These are phyloP conservation scores for Crotophaga sulcirostris DNA, from an alignment of 2,113 vertebrate species.

Conservation along the genomic window DNA sequence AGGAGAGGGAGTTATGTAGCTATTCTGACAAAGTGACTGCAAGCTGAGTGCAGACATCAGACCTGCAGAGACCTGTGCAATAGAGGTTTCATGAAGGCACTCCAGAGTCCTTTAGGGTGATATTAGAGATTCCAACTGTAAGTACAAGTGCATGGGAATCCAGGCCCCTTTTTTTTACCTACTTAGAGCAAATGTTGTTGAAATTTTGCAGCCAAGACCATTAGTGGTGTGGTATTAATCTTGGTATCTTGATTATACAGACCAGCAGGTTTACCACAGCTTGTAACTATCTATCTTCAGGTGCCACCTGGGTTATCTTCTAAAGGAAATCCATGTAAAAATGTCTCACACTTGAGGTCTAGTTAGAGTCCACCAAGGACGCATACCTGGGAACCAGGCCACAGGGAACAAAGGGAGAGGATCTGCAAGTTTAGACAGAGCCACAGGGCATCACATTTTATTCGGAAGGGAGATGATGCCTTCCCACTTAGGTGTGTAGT, in stretches of 20 bases:
- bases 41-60: background rate
- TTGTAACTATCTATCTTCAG: background rate
- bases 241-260: background rate
- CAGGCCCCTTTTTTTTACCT: background rate
- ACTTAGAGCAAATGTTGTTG: background rate
- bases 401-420: background rate
- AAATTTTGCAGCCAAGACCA: background rate
- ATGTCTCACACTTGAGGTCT: background rate
- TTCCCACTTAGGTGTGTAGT: background rate
- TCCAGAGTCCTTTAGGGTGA: background rate
- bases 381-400: background rate
- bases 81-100: background rate
- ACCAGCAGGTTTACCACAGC: background rate
- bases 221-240: background rate
- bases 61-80: accelerated
- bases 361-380: background rate
- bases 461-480: background rate
- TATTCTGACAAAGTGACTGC: background rate
- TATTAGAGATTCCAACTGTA: background rate
- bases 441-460: background rate
- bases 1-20: background rate
- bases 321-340: background rate
- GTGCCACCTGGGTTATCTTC: background rate
- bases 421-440: background rate
- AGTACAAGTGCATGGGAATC: background rate